phyloP scores from a whole-genome alignment of 2,113 vertebrate genomes.

The Aythya baeri region DNA sequence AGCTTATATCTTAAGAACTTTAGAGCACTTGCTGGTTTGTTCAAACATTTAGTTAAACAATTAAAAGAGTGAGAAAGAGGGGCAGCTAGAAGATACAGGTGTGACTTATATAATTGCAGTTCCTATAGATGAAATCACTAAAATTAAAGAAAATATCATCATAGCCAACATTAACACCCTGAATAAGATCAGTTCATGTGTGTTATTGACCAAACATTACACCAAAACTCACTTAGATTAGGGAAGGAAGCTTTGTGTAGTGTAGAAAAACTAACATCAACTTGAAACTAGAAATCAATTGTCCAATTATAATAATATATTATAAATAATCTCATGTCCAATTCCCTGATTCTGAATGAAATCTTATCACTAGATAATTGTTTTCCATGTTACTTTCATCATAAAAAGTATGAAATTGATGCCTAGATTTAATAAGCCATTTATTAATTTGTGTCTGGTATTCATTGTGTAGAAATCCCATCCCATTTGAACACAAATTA shows the following conservation, averaged over 20 bases:
- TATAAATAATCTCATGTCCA: background rate
- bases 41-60: background rate
- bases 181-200: background rate
- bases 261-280: background rate
- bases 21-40: background rate
- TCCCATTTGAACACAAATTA: background rate
- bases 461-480: background rate
- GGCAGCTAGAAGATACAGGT: background rate
- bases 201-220: background rate
- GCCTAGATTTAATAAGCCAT: background rate
- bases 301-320: too few species aligned
- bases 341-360: background rate
- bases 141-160: background rate
- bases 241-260: background rate
- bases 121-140: background rate
- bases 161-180: slow-evolving; percentile 2
- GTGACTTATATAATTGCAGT: background rate
- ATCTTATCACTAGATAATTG: background rate
- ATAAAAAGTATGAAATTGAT: background rate
- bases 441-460: background rate
- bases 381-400: background rate
- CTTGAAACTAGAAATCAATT: background rate
- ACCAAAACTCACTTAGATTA: background rate
- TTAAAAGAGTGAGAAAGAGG: background rate
- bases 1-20: background rate